phyloP scores from a whole-genome alignment of 2,888 invertebrate species.

The Hemaris fuciformis region DNA sequence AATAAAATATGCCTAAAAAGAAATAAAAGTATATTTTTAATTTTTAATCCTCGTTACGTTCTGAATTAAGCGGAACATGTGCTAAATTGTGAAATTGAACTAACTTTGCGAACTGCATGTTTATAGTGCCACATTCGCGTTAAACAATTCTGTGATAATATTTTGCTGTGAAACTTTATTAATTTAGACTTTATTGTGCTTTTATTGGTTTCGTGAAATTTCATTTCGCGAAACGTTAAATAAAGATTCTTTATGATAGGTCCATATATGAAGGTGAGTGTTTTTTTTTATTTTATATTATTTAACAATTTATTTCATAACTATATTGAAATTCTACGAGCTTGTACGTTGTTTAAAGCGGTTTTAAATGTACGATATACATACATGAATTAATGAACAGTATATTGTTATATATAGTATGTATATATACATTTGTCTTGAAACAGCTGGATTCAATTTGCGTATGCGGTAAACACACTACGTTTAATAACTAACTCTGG shows the following conservation, averaged over 20 bases:
- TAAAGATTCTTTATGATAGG: conserved; percentile 79
- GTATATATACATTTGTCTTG: not conserved
- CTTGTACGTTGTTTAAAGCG: too few relatives aligned
- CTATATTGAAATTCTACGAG: too few relatives aligned
- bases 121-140: conserved; percentile 40
- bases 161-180: conserved; percentile 60
- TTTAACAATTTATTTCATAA: not conserved
- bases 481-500: not conserved
- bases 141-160: conserved; percentile 69
- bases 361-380: too few relatives aligned
- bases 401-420: too few relatives aligned
- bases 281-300: conserved; percentile 27
- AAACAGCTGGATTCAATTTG: not conserved
- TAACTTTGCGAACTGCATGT: conserved; percentile 57
- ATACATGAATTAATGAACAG: too few relatives aligned
- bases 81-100: conserved; percentile 57
- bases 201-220: conserved; percentile 71
- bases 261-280: conserved; percentile 80
- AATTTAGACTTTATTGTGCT: conserved; percentile 38
- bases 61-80: conserved; percentile 44
- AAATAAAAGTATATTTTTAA: conserved; percentile 46
- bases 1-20: conserved; percentile 73
- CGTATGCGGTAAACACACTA: not conserved
- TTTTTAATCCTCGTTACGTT: conserved; percentile 21
- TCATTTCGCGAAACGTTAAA: conserved; percentile 70